Conservation (phyloP, 1,140 invertebrate species). For the Saccostrea cuccullata region DNA sequence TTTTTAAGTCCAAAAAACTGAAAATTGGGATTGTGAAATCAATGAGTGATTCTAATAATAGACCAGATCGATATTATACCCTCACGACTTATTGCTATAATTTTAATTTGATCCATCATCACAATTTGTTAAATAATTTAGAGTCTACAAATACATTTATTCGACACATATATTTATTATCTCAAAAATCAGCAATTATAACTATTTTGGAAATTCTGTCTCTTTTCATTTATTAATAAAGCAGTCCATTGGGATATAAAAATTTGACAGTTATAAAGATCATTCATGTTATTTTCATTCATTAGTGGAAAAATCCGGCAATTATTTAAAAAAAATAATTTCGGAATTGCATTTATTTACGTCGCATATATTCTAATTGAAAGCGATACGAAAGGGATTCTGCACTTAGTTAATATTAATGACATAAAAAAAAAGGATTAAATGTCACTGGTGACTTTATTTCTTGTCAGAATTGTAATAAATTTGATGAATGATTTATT, state of each 20-base stretch:
- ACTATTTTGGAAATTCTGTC: not conserved
- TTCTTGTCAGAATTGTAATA: too few relatives aligned
- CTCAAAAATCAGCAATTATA: not conserved
- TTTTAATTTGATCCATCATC: not conserved
- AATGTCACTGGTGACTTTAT: too few relatives aligned
- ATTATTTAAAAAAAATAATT: too few relatives aligned
- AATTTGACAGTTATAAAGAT: not conserved
- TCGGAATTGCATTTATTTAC: too few relatives aligned
- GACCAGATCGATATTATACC: not conserved
- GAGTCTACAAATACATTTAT: not conserved
- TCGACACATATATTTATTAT: not conserved
- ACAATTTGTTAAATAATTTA: not conserved
- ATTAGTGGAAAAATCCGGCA: too few relatives aligned
- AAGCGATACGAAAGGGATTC: too few relatives aligned
- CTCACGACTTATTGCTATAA: not conserved
- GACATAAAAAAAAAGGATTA: too few relatives aligned
- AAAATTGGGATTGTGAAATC: not conserved
- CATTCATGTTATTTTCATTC: not conserved
- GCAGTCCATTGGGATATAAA: not conserved
- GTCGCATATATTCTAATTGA: too few relatives aligned
- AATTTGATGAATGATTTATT: too few relatives aligned
- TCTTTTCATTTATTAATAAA: not conserved
- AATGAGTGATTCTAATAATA: not conserved
- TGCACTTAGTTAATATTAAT: too few relatives aligned
- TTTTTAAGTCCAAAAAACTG: not conserved